phyloP scores from a whole-genome alignment of 92 coral and sea anemone species.

The Pocillopora meandrina region DNA sequence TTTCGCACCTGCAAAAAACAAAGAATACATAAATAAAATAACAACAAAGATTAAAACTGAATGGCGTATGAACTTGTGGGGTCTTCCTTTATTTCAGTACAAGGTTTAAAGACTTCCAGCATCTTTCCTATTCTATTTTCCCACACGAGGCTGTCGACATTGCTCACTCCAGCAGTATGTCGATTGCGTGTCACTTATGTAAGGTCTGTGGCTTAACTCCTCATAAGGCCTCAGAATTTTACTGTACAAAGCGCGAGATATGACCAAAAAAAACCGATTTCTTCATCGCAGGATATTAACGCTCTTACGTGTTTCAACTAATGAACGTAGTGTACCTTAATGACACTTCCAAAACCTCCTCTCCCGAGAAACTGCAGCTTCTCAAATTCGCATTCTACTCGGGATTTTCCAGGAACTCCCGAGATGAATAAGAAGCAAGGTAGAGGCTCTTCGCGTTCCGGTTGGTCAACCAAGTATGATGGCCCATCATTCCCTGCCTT shows the following conservation, averaged over 20 bases:
- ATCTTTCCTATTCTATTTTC: too few relatives aligned
- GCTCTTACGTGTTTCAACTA: too few relatives aligned
- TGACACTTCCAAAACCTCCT: slow-evolving; percentile 95
- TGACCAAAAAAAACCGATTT: too few relatives aligned
- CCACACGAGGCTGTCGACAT: too few relatives aligned
- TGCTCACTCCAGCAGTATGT: too few relatives aligned
- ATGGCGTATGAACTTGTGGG: not conserved
- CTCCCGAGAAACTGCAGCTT: slow-evolving; percentile 86
- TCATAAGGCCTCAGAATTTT: too few relatives aligned
- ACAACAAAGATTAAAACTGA: not conserved
- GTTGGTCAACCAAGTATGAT: slow-evolving; percentile 38
- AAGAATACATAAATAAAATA: not conserved
- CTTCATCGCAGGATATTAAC: too few relatives aligned
- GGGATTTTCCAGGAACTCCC: slow-evolving; percentile 85
- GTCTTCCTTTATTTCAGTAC: not conserved
- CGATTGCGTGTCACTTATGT: too few relatives aligned
- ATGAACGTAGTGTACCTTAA: slow-evolving; percentile 57
- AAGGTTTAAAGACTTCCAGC: too few relatives aligned
- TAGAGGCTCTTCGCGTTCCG: slow-evolving; percentile 63
- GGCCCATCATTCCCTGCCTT: slow-evolving; percentile 38
- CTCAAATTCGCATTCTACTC: slow-evolving; percentile 88
- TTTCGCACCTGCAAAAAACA: slow-evolving; percentile 69
- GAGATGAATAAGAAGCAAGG: slow-evolving; percentile 80
- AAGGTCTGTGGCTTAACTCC: too few relatives aligned
- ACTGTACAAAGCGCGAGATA: too few relatives aligned